A percentile compares a stretch with the other conserved stretches of the same genome.
phyloP scores from a whole-genome alignment of 2,113 vertebrate genomes.

The Poeciliopsis turrubarensis region DNA sequence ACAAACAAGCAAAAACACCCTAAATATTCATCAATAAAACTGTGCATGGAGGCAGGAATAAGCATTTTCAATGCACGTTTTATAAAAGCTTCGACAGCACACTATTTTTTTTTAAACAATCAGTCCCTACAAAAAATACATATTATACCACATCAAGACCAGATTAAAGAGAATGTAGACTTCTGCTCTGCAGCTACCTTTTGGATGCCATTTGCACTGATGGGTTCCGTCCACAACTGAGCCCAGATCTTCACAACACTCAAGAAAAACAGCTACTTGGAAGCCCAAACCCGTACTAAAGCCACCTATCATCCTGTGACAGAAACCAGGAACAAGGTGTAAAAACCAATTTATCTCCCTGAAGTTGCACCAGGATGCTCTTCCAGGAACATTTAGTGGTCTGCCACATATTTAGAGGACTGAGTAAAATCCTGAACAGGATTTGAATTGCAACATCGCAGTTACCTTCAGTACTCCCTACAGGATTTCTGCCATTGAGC shows the following conservation, averaged over 20 bases:
- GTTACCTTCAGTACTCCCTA: no score
- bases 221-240: not conserved
- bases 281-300: no score
- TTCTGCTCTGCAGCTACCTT: not conserved
- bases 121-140: not conserved
- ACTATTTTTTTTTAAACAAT: not conserved
- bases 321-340: not conserved
- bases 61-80: not conserved
- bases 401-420: not conserved
- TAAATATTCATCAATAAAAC: no score
- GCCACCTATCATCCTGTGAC: not conserved
- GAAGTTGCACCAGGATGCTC: not conserved
- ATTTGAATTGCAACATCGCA: no score
- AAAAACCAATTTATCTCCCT: not conserved
- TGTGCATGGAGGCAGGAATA: not conserved
- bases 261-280: no score
- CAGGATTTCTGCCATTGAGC: no score
- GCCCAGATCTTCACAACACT: no score
- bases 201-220: not conserved
- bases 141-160: no score
- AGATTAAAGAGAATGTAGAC: no score
- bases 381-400: not conserved
- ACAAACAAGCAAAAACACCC: not conserved
- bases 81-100: not conserved
- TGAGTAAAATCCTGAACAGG: not conserved